Evolutionary conservation across 2,113 vertebrate genomes (phyloP).

Genomic region (Tenebrosternarchus preto): DNA sequence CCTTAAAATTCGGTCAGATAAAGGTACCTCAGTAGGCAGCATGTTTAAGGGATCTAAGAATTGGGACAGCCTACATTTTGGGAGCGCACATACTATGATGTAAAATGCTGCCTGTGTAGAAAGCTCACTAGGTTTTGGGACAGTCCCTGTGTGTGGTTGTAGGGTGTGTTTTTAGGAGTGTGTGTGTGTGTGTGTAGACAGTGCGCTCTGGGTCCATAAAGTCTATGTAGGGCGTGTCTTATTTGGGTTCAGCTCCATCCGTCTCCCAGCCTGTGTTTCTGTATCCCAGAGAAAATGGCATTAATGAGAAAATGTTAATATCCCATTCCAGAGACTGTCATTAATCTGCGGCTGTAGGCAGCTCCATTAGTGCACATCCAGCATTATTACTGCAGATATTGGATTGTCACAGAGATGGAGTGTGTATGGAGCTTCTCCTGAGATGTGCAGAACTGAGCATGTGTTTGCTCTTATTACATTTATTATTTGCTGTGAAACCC

Average conservation of each 20-base stretch:
- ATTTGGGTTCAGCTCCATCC: conserved; percentile 17
- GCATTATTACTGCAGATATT: conserved; percentile 74
- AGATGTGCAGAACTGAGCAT: conserved; percentile 71
- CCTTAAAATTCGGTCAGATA: no score
- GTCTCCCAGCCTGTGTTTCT: conserved; percentile 28
- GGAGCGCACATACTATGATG: no score
- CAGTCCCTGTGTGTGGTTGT: background rate
- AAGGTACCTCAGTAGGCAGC: no score
- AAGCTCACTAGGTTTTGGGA: background rate
- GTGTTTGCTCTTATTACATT: conserved; percentile 72
- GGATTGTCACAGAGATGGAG: conserved; percentile 66
- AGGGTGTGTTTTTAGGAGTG: background rate
- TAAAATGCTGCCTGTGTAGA: no score
- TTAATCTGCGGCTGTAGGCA: conserved; percentile 68
- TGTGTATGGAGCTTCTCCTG: conserved; percentile 61
- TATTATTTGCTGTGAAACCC: conserved; percentile 38
- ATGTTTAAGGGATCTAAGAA: no score
- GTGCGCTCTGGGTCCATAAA: no score
- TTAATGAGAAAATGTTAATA: conserved; percentile 70
- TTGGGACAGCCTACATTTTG: no score
- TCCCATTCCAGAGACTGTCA: conserved; percentile 70
- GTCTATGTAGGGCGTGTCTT: conserved; percentile 14
- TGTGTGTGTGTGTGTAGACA: conserved; percentile 2
- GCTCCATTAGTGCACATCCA: conserved; percentile 73
- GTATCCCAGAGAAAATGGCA: no score